Evolutionary conservation across 2,113 vertebrate genomes (phyloP).

Genomic region (Tetraodon nigroviridis): DNA sequence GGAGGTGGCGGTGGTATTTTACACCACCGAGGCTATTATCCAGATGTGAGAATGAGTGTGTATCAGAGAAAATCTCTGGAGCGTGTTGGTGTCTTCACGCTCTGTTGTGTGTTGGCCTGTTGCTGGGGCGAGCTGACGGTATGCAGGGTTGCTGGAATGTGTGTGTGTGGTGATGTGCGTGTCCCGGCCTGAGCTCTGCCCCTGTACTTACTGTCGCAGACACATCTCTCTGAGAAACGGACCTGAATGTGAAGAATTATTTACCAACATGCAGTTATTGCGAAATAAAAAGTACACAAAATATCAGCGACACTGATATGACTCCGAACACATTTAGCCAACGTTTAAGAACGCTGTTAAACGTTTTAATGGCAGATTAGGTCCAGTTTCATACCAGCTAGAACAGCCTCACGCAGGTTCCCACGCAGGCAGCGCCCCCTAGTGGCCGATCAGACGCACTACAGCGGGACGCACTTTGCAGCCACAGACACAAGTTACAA

Average conservation of each 20-base stretch:
- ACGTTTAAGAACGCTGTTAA: too few relatives aligned
- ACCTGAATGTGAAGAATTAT: not conserved
- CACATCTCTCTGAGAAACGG: not conserved
- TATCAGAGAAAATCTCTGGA: not conserved
- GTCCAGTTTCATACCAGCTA: too few relatives aligned
- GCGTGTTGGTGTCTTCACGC: conserved; percentile 8
- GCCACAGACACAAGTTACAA: too few relatives aligned
- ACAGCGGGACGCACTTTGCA: too few relatives aligned
- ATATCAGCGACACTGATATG: too few relatives aligned
- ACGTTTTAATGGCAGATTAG: too few relatives aligned
- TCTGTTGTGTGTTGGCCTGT: conserved; percentile 35
- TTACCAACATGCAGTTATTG: too few relatives aligned
- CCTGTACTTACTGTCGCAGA: conserved; percentile 19
- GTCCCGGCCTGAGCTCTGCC: conserved; percentile 39
- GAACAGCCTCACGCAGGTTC: too few relatives aligned
- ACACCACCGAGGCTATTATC: not conserved
- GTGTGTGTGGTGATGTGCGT: conserved; percentile 44
- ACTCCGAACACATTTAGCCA: too few relatives aligned
- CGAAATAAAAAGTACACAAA: too few relatives aligned
- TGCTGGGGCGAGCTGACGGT: conserved; percentile 32
- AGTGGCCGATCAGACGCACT: conserved; percentile 21
- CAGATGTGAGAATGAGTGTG: not conserved
- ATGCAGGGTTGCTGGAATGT: conserved; percentile 60
- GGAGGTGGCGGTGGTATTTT: too few relatives aligned
- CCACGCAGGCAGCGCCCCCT: conserved; percentile 40